Evolutionary conservation across 1,140 invertebrate species (phyloP).

Genomic region (Scaptomyza montana): DNA sequence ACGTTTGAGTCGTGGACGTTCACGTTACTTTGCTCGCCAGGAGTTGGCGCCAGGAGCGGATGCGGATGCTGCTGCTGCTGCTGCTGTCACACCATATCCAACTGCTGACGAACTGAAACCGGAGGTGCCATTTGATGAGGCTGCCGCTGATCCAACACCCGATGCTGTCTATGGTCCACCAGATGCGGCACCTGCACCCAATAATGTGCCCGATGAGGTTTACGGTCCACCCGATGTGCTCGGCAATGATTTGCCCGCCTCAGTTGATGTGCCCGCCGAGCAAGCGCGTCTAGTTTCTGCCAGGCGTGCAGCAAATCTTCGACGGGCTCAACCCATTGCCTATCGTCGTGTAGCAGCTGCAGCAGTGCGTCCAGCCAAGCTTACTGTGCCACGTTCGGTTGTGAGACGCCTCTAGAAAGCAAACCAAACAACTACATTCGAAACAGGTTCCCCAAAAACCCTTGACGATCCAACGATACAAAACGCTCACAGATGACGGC

Average conservation of each 20-base stretch:
- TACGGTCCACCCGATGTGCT: constrained; percentile 74
- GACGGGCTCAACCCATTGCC: constrained; percentile 47
- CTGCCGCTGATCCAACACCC: constrained; percentile 59
- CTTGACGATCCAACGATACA: constrained; percentile 54
- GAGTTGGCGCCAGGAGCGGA: constrained; percentile 60
- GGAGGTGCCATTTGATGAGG: constrained; percentile 77
- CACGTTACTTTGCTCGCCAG: constrained; percentile 70
- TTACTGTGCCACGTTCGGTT: constrained; percentile 40
- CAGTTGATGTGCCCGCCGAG: constrained; percentile 68
- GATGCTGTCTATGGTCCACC: constrained; percentile 78
- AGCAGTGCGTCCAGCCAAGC: constrained; percentile 64
- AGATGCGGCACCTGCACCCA: constrained; percentile 58
- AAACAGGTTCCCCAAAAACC: constrained; percentile 41
- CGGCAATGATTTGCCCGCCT: constrained; percentile 63
- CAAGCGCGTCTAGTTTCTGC: constrained; percentile 68
- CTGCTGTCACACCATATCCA: constrained; percentile 76
- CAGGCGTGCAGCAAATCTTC: constrained; percentile 60
- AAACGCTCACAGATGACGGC: constrained; percentile 47
- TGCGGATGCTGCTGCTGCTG: constrained; percentile 60
- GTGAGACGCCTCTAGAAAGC: constrained; percentile 54
- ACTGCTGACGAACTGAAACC: constrained; percentile 75
- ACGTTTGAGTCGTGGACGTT: constrained; percentile 62
- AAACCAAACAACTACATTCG: constrained; percentile 8
- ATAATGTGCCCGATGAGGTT: constrained; percentile 69
- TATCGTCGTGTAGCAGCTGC: constrained; percentile 50